A percentile compares a stretch with the other conserved stretches of the same genome.
Conservation (phyloP, 2,888 invertebrate species). For the Abrostola tripartita region DNA sequence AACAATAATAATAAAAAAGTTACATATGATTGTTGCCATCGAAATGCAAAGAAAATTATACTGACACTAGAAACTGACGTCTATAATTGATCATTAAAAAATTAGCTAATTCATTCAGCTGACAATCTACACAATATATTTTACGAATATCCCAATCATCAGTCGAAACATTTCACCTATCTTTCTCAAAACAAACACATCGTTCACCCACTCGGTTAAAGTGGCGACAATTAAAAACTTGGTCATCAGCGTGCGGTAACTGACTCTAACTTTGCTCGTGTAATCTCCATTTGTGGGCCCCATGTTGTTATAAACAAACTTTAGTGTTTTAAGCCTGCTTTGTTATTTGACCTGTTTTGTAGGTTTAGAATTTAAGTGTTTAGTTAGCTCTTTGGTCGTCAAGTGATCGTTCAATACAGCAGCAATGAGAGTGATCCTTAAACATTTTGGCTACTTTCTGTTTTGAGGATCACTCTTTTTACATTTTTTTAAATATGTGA, state of each 20-base stretch:
- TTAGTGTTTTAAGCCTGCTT: conserved; percentile 39
- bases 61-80: too few relatives aligned
- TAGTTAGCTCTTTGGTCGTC: background rate
- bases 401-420: too few relatives aligned
- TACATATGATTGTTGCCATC: too few relatives aligned
- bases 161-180: conserved; percentile 1
- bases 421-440: too few relatives aligned
- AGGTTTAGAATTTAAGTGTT: background rate
- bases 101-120: too few relatives aligned
- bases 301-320: conserved; percentile 51
- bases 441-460: too few relatives aligned
- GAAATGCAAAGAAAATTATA: too few relatives aligned
- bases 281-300: conserved; percentile 51
- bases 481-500: too few relatives aligned
- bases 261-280: conserved; percentile 41
- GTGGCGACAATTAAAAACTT: conserved; percentile 55
- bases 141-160: conserved; percentile 10
- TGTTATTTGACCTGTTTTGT: conserved; percentile 20
- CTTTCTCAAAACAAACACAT: conserved; percentile 13
- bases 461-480: too few relatives aligned
- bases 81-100: too few relatives aligned
- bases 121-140: background rate
- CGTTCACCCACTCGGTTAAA: conserved; percentile 33
- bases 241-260: conserved; percentile 39
- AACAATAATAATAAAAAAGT: too few relatives aligned